phyloP scores from a whole-genome alignment of 2,888 invertebrate species.

The Brenthis daphne region DNA sequence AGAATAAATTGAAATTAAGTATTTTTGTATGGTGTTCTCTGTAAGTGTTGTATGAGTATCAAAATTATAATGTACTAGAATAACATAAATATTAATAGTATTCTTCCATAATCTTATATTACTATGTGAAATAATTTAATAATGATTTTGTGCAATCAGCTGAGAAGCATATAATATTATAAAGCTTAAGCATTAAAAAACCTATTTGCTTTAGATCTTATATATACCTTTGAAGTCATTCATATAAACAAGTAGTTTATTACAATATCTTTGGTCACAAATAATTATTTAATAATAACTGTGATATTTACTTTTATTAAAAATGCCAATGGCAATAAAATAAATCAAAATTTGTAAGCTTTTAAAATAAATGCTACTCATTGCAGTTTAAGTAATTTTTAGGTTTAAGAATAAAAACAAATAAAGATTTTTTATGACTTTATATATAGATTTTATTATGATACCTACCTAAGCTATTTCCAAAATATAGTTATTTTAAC shows the following conservation, averaged over 20 bases:
- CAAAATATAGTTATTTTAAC: too few species aligned
- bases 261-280: conserved; percentile 74
- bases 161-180: conserved; percentile 44
- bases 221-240: conserved; percentile 55
- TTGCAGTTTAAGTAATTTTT: conserved; percentile 43
- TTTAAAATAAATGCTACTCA: conserved; percentile 42
- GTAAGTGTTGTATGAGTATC: conserved; percentile 46
- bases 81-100: conserved; percentile 33
- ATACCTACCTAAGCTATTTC: too few species aligned
- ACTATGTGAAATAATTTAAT: conserved; percentile 33
- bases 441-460: conserved; percentile 22
- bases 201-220: conserved; percentile 37
- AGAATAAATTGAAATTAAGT: conserved; percentile 78
- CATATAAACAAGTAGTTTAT: conserved; percentile 55
- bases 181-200: conserved; percentile 28
- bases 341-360: conserved; percentile 56
- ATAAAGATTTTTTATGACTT: conserved; percentile 48
- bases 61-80: conserved; percentile 26
- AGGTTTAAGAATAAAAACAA: conserved; percentile 39
- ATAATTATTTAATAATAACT: conserved; percentile 76
- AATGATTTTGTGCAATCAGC: conserved; percentile 54
- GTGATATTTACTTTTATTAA: conserved; percentile 81
- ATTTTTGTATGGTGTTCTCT: conserved; percentile 62
- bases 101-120: conserved; percentile 39
- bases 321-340: conserved; percentile 75